Evolutionary conservation across 2,888 invertebrate species (phyloP), one percentile per base, ranked within the genome.

Genomic region (Acrobeloides nanus): DNA sequence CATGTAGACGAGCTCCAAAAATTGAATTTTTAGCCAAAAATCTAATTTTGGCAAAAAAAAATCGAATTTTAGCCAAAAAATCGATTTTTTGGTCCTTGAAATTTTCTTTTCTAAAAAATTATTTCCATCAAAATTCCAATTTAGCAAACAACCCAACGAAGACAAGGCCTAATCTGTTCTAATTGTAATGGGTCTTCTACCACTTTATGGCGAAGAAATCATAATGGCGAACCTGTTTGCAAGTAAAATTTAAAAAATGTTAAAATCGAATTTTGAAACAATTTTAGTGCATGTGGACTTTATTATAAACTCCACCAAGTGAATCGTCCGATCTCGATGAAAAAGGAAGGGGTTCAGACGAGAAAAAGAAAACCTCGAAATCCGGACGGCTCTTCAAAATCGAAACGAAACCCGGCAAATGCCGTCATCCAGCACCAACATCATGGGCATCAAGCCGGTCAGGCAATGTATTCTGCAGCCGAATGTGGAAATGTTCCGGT

Each of bases 341-440:
- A 89, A 66, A 85, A 92, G 68, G 92, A 92, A 76, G 90, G 89
- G 15, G 58, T 93, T 66, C 92, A 92, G 60, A 82, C 84, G 77
- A 75, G 79, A 67, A 76, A 76, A 44, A 60, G 76, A 48, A 75
- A 73, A 44, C 59, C 79, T 21, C 57, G 56, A 17, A 55, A 34
- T 26, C 29, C 47, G 20, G 59, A 59, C 24, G 53, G 29, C 7
- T 8, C 38, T n/a, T n/a, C n/a, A n/a, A n/a, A n/a, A n/a, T n/a
- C n/a, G n/a, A n/a, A n/a, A n/a, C n/a, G n/a, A n/a, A n/a, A n/a
- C n/a, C n/a, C n/a, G n/a, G n/a, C n/a, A n/a, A n/a, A n/a, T n/a
- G n/a, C n/a, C n/a, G n/a, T n/a, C n/a, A n/a, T n/a, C n/a, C n/a
- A n/a, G n/a, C n/a, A n/a, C n/a, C n/a, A n/a, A n/a, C n/a, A n/a